Conservation (phyloP, 2,888 invertebrate species). For the Ditula angustiorana region DNA sequence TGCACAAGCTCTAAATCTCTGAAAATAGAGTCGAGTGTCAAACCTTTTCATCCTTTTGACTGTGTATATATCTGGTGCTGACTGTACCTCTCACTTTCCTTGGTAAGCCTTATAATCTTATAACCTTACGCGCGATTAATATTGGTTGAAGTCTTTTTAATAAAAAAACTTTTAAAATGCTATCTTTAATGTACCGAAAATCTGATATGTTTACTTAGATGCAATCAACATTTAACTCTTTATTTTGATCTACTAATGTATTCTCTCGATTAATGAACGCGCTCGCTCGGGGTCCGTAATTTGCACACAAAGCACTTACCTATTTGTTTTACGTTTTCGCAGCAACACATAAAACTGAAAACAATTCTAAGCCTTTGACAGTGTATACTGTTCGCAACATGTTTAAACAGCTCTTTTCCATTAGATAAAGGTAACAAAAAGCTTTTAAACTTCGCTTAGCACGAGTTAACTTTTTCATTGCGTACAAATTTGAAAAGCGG, state of each 20-base stretch:
- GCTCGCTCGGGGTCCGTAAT: neutral
- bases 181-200: too few species aligned
- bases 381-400: conserved; percentile 35
- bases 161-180: too few species aligned
- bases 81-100: too few species aligned
- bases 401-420: conserved; percentile 41
- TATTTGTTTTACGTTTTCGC: conserved; percentile 18
- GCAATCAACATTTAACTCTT: too few species aligned
- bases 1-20: too few species aligned
- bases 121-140: too few species aligned
- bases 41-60: too few species aligned
- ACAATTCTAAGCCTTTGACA: conserved; percentile 27
- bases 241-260: neutral
- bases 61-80: too few species aligned
- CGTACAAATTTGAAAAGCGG: conserved; percentile 39
- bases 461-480: conserved; percentile 44
- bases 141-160: too few species aligned
- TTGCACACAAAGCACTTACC: neutral
- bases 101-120: too few species aligned
- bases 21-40: too few species aligned
- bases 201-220: too few species aligned
- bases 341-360: conserved; percentile 19
- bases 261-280: neutral
- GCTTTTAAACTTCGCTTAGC: conserved; percentile 40
- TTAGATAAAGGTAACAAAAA: conserved; percentile 37